Percentiles rank a stretch among this genome's conserved stretches.
phyloP scores from a whole-genome alignment of 2,888 invertebrate species.

The Sphaerophoria rueppellii region DNA sequence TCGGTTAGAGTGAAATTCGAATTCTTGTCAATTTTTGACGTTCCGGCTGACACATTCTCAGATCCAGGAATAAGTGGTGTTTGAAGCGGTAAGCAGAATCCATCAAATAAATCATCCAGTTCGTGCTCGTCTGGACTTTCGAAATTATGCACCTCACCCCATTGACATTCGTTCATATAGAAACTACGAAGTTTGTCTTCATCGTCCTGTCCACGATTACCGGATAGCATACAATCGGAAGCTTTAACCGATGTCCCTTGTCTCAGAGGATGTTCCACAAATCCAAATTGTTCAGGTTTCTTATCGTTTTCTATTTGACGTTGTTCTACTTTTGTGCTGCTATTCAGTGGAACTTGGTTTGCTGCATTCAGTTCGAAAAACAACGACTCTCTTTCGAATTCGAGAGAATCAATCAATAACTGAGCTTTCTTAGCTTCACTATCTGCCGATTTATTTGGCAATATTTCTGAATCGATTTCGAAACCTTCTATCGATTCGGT shows the following conservation, averaged over 20 bases:
- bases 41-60: background rate
- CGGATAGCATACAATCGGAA: conserved; percentile 8
- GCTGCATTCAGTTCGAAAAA: background rate
- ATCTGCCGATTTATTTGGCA: background rate
- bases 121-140: background rate
- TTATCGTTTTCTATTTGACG: background rate
- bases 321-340: background rate
- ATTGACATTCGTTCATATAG: no score
- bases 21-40: background rate
- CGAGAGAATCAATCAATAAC: background rate
- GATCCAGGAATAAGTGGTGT: background rate
- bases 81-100: background rate
- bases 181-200: background rate
- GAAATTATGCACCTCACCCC: background rate
- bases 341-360: background rate
- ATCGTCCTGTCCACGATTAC: conserved; percentile 12
- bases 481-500: background rate
- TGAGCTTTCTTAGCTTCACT: background rate
- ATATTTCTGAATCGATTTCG: background rate
- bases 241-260: background rate
- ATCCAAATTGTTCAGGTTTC: background rate
- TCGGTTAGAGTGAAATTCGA: background rate
- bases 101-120: background rate
- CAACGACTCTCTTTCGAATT: background rate
- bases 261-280: background rate